phyloP scores from a whole-genome alignment of 2,113 vertebrate species.

The Canis aureus region DNA sequence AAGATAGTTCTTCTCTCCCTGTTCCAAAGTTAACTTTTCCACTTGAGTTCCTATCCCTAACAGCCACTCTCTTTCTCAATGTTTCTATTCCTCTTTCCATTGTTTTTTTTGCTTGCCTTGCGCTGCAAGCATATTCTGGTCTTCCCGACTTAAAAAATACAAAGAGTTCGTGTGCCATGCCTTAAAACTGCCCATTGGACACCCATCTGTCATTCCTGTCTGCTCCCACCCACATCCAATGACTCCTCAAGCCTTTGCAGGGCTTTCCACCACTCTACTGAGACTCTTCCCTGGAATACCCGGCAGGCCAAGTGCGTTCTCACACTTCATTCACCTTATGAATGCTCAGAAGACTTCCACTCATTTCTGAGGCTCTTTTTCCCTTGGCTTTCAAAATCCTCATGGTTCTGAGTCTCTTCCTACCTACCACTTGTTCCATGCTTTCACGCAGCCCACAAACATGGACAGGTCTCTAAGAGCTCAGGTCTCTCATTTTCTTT shows the following conservation, averaged over 20 bases:
- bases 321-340: not conserved
- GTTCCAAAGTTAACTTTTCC: not conserved
- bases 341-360: not conserved
- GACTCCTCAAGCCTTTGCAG: not conserved
- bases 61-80: not conserved
- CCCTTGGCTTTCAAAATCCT: not conserved
- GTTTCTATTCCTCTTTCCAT: not conserved
- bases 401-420: not conserved
- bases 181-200: no score
- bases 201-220: not conserved
- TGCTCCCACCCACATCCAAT: not conserved
- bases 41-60: not conserved
- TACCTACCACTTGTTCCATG: not conserved
- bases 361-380: not conserved
- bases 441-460: not conserved
- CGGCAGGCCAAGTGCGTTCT: not conserved
- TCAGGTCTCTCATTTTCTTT: not conserved
- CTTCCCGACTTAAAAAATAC: not conserved
- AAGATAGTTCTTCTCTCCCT: not conserved
- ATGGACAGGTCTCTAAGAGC: accelerated
- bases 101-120: not conserved
- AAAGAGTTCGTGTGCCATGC: not conserved
- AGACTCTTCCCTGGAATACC: not conserved
- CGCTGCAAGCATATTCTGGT: not conserved
- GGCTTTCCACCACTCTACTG: not conserved